Percentiles rank a stretch among this genome's conserved stretches.
Conservation (phyloP, 2,888 invertebrate species). For the Leptinotarsa haldemani region DNA sequence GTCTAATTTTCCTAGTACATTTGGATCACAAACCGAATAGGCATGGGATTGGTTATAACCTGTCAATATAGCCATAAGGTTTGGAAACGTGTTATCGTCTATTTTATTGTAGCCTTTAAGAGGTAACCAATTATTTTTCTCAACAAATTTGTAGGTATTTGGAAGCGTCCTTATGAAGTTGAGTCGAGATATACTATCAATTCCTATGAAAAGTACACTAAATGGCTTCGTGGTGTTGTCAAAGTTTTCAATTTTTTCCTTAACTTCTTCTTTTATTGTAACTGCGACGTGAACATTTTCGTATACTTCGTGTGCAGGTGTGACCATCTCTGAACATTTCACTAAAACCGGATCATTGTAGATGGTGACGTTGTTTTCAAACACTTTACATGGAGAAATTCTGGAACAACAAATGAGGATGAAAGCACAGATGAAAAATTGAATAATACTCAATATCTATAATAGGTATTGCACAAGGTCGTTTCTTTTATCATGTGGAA, state of each 20-base stretch:
- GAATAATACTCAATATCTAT: background rate
- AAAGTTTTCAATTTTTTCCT: constrained; percentile 46
- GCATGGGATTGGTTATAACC: constrained; percentile 62
- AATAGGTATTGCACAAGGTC: no score
- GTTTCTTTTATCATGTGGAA: no score
- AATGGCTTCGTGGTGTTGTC: constrained; percentile 61
- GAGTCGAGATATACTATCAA: constrained; percentile 86
- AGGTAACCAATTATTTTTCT: constrained; percentile 65
- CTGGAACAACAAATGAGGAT: constrained; percentile 56
- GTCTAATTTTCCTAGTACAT: constrained; percentile 71
- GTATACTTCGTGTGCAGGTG: constrained; percentile 61
- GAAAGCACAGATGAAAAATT: background rate
- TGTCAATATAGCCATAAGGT: constrained; percentile 84
- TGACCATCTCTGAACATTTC: constrained; percentile 63
- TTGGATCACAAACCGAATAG: constrained; percentile 68
- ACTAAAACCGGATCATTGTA: constrained; percentile 68
- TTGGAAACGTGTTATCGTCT: constrained; percentile 91
- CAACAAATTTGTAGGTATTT: constrained; percentile 74
- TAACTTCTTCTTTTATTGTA: constrained; percentile 52
- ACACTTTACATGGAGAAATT: constrained; percentile 66
- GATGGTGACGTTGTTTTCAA: constrained; percentile 62
- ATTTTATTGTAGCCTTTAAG: constrained; percentile 70
- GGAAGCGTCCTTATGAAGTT: constrained; percentile 84
- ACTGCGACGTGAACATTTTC: constrained; percentile 70
- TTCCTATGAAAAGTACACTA: constrained; percentile 83